Evolutionary conservation across 1,140 invertebrate species (phyloP).

Genomic region (Nixonia krombeini): DNA sequence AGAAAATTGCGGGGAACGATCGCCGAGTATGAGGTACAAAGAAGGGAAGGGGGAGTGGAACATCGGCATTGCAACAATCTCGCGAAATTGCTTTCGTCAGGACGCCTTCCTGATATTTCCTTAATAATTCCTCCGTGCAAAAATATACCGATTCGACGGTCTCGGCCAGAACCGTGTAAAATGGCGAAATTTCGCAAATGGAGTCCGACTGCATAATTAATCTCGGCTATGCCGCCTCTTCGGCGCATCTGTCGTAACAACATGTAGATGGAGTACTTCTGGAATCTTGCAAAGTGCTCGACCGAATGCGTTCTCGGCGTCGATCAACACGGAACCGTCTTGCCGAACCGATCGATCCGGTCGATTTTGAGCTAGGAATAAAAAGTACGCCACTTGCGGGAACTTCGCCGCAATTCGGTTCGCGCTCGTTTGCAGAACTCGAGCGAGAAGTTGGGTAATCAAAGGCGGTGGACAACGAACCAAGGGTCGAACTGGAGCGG

Average conservation of each 20-base stretch:
- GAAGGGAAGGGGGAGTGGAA: too few relatives aligned
- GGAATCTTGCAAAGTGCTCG: slow-evolving; percentile 44
- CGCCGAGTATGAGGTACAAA: too few relatives aligned
- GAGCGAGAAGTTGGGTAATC: slow-evolving; percentile 18
- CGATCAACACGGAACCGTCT: slow-evolving; percentile 36
- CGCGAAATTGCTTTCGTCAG: too few relatives aligned
- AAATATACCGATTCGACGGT: slow-evolving; percentile 7
- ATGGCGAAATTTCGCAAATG: slow-evolving; percentile 36
- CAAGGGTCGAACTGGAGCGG: too few relatives aligned
- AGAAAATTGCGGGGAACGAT: too few relatives aligned
- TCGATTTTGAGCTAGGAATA: too few relatives aligned
- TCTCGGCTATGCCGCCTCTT: slow-evolving; percentile 27
- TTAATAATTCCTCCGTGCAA: slow-evolving; percentile 16
- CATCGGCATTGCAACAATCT: too few relatives aligned
- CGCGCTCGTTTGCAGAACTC: slow-evolving; percentile 16
- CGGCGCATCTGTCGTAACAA: slow-evolving; percentile 21
- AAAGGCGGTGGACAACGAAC: too few relatives aligned
- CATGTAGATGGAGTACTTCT: slow-evolving; percentile 39
- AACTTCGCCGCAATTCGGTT: too few relatives aligned
- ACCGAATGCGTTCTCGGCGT: slow-evolving; percentile 31
- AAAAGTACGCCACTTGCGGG: too few relatives aligned
- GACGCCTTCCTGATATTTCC: too few relatives aligned
- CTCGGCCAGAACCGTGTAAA: slow-evolving; percentile 13
- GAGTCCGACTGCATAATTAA: slow-evolving; percentile 43
- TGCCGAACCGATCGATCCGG: too few relatives aligned